Percentiles rank a stretch among this genome's conserved stretches.
These are phyloP conservation scores for Leptopilina myrica DNA, from an alignment of 2,888 invertebrate genomes.

Conservation along the genomic window DNA sequence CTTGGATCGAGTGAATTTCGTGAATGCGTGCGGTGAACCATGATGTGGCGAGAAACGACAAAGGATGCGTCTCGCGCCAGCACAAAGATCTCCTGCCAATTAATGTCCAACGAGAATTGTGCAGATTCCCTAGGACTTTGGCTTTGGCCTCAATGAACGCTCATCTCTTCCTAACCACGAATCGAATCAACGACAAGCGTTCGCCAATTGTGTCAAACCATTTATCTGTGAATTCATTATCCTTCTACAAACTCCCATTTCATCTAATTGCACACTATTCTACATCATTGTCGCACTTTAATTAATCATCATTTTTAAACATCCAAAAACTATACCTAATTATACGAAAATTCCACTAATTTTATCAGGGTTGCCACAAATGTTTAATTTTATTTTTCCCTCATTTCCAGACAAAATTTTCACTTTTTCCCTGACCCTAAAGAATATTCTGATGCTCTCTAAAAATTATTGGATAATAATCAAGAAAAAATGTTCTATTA, in stretches of 20 bases:
- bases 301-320: too few species aligned
- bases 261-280: neutral
- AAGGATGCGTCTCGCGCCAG: conserved; percentile 68
- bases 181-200: neutral
- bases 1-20: conserved; percentile 70
- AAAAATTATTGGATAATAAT: too few species aligned
- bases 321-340: too few species aligned
- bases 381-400: too few species aligned
- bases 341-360: too few species aligned
- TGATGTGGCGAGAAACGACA: conserved; percentile 69
- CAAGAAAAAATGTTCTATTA: too few species aligned
- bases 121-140: conserved; percentile 54
- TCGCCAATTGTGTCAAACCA: conserved; percentile 18
- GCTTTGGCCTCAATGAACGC: conserved; percentile 23
- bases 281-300: neutral
- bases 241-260: neutral
- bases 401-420: too few species aligned
- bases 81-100: conserved; percentile 76
- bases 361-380: too few species aligned
- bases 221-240: neutral
- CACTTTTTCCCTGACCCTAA: too few species aligned
- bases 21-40: conserved; percentile 75
- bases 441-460: too few species aligned
- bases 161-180: conserved; percentile 9
- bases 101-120: conserved; percentile 73